Conservation (phyloP, 2,888 invertebrate genomes). For the Parnassius orleans region DNA sequence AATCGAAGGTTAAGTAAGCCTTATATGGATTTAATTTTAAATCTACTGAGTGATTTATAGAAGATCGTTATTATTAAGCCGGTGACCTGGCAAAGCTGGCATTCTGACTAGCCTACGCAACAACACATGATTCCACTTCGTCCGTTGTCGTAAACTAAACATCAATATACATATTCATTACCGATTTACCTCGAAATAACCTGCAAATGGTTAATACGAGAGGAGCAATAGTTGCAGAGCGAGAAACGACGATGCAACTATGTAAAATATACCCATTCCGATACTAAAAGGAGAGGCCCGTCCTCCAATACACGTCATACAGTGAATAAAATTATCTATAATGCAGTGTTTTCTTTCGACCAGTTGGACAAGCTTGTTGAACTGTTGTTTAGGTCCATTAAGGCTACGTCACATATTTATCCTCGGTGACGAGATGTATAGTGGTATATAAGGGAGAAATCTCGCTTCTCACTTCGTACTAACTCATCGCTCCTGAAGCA, state of each 20-base stretch:
- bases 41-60: conserved; percentile 3
- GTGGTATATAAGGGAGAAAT: conserved; percentile 48
- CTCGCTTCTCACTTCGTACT: conserved; percentile 33
- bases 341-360: conserved; percentile 11
- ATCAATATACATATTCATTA: background rate
- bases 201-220: background rate
- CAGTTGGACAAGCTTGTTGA: conserved; percentile 4
- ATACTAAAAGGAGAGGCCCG: conserved; percentile 5
- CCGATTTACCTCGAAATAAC: too few relatives aligned
- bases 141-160: background rate
- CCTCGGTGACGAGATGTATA: conserved; percentile 25
- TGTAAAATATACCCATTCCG: too few relatives aligned
- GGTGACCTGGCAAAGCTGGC: conserved; percentile 9
- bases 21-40: conserved; percentile 9
- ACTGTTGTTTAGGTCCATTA: background rate
- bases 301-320: conserved; percentile 12
- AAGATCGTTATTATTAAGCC: conserved; percentile 13
- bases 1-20: conserved; percentile 18
- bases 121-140: background rate
- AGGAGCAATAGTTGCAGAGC: conserved; percentile 6
- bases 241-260: background rate
- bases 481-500: conserved; percentile 32
- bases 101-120: conserved; percentile 11
- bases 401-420: conserved; percentile 6
- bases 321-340: conserved; percentile 17